Conservation (phyloP, 2,113 vertebrate species). For the Cygnus buccinator region DNA sequence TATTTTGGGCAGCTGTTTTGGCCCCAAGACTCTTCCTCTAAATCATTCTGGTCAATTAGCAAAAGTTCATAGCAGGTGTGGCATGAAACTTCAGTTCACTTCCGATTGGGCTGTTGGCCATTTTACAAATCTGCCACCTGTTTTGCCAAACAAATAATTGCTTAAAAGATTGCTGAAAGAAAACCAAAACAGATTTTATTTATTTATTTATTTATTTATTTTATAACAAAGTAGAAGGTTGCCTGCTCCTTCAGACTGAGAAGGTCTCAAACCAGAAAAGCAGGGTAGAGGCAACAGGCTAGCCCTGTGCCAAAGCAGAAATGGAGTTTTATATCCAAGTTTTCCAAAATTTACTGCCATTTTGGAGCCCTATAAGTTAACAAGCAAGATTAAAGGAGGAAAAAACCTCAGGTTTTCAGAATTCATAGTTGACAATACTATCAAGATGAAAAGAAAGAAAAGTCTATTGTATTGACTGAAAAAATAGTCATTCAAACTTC, state of each 20-base stretch:
- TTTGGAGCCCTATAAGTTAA: background rate
- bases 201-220: background rate
- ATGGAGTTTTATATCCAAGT: background rate
- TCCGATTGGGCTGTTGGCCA: background rate
- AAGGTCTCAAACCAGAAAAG: background rate
- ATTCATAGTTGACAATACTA: conserved; percentile 34
- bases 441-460: conserved; percentile 23
- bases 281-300: background rate
- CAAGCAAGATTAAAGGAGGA: background rate
- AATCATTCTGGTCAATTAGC: background rate
- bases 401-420: background rate
- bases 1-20: background rate
- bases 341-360: background rate
- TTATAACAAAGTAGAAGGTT: background rate
- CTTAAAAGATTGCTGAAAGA: background rate
- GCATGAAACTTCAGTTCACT: background rate
- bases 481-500: conserved; percentile 44
- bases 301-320: background rate
- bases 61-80: background rate
- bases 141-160: background rate
- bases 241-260: background rate
- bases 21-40: background rate
- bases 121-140: background rate
- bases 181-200: background rate
- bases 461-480: conserved; percentile 47